These are phyloP conservation scores for Atopsyche davidsoni DNA, from an alignment of 1,140 invertebrate genomes.

Conservation along the genomic window DNA sequence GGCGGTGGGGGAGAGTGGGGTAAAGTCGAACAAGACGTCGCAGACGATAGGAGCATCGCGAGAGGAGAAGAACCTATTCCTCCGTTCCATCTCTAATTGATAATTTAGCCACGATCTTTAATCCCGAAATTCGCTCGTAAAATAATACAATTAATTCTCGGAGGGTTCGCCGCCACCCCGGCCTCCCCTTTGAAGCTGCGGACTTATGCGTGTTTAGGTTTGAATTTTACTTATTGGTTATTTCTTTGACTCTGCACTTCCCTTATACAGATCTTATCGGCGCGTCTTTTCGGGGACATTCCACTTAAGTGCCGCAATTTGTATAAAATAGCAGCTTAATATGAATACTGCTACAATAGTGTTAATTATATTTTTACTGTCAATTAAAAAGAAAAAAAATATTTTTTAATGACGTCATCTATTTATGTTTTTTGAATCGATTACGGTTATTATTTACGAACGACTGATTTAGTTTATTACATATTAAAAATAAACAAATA, in stretches of 20 bases:
- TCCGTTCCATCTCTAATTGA: slow-evolving; percentile 46
- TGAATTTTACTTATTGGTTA: slow-evolving; percentile 31
- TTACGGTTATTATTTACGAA: neutral
- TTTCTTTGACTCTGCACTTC: slow-evolving; percentile 15
- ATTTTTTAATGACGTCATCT: no score
- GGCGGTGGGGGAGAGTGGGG: slow-evolving; percentile 8
- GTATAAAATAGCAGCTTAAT: no score
- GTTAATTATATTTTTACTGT: no score
- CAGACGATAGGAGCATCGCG: slow-evolving; percentile 7
- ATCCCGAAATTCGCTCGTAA: slow-evolving; percentile 36
- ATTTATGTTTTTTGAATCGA: neutral
- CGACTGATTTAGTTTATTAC: neutral
- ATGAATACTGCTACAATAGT: no score
- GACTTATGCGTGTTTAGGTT: slow-evolving; percentile 26
- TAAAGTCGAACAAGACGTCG: slow-evolving; percentile 9
- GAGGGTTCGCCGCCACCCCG: slow-evolving; percentile 29
- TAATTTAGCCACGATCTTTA: slow-evolving; percentile 47
- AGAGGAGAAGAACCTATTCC: slow-evolving; percentile 29
- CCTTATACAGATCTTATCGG: slow-evolving; percentile 20
- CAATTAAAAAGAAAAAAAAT: no score
- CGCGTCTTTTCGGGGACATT: slow-evolving; percentile 14
- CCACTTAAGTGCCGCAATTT: no score
- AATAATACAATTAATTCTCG: slow-evolving; percentile 52
- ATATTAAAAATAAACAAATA: neutral
- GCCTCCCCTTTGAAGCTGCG: neutral